Evolutionary conservation across 2,888 invertebrate species (phyloP).

Genomic region (Apodemia duryi): DNA sequence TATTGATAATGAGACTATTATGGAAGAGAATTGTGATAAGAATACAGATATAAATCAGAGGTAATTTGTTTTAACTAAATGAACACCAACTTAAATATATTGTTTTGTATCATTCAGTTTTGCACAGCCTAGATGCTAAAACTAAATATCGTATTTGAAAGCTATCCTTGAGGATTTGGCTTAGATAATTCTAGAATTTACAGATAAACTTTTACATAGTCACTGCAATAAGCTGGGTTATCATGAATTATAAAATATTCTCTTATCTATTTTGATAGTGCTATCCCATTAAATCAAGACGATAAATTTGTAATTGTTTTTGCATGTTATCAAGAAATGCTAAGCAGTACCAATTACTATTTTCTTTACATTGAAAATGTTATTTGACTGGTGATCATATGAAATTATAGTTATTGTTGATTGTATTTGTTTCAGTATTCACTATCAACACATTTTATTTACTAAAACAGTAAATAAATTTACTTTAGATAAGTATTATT

Average conservation of each 20-base stretch:
- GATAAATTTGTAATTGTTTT: neutral
- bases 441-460: neutral
- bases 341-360: neutral
- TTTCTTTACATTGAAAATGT: too few species aligned
- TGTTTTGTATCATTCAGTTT: neutral
- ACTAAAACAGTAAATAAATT: too few species aligned
- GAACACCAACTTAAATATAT: neutral
- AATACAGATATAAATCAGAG: neutral
- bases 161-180: neutral
- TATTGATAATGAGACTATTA: neutral
- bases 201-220: neutral
- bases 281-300: neutral
- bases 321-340: neutral
- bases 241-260: constrained; percentile 4
- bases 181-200: constrained; percentile 2
- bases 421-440: too few species aligned
- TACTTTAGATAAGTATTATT: too few species aligned
- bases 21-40: neutral
- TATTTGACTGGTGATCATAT: neutral
- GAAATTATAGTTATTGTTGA: too few species aligned
- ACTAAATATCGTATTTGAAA: neutral
- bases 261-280: neutral
- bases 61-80: neutral
- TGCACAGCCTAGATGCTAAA: neutral
- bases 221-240: neutral